phyloP scores from a whole-genome alignment of 2,888 invertebrate genomes.

The Galerucella pusilla region DNA sequence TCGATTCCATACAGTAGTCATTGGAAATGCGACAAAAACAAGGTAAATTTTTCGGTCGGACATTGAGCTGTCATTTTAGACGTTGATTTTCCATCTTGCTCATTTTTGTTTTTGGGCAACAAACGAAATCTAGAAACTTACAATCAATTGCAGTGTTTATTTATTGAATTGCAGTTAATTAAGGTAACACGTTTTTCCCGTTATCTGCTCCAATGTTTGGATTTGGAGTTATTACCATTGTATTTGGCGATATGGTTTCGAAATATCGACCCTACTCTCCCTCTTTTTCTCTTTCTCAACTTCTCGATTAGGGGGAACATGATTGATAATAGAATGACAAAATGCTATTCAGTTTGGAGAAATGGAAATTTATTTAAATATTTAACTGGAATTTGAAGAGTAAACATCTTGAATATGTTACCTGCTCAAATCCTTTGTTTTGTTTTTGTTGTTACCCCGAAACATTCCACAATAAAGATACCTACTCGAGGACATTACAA shows the following conservation, averaged over 20 bases:
- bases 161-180: slow-evolving; percentile 6
- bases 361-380: slow-evolving; percentile 15
- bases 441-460: slow-evolving; percentile 1
- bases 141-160: slow-evolving; percentile 19
- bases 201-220: slow-evolving; percentile 31
- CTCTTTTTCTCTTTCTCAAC: slow-evolving; percentile 33
- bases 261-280: slow-evolving; percentile 46
- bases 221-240: slow-evolving; percentile 31
- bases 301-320: slow-evolving; percentile 35
- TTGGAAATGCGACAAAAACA: slow-evolving; percentile 24
- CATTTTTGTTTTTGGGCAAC: slow-evolving; percentile 33
- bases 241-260: slow-evolving; percentile 40
- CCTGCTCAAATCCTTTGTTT: slow-evolving; percentile 9
- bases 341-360: slow-evolving; percentile 3
- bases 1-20: slow-evolving; percentile 3
- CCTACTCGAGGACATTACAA: not conserved
- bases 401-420: not conserved
- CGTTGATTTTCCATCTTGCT: slow-evolving; percentile 42
- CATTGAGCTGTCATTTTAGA: slow-evolving; percentile 44
- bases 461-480: not conserved
- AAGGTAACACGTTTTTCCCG: slow-evolving; percentile 10
- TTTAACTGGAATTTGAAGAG: slow-evolving; percentile 11
- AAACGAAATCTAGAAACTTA: slow-evolving; percentile 25
- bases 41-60: slow-evolving; percentile 11
- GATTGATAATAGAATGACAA: slow-evolving; percentile 32